phyloP scores from a whole-genome alignment of 2,113 vertebrate species.

The Ptilorrhoa leucosticta region DNA sequence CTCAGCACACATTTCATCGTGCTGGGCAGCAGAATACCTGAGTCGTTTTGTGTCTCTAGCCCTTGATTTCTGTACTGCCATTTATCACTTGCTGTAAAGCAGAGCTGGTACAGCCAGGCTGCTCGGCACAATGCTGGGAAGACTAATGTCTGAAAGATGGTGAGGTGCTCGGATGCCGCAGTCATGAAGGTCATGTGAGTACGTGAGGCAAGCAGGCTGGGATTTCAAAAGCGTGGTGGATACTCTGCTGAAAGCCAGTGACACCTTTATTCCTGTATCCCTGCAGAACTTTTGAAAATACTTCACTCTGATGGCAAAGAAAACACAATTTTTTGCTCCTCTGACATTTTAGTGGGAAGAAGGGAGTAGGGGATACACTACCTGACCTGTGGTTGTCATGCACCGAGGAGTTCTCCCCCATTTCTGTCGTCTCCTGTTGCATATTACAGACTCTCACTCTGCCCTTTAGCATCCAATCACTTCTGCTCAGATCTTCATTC shows the following conservation, averaged over 20 bases:
- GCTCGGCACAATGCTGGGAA: neutral
- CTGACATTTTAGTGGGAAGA: neutral
- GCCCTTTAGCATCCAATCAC: neutral
- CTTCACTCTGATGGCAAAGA: neutral
- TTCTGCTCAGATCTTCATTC: neutral
- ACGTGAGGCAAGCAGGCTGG: fast-evolving
- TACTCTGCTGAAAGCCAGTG: neutral
- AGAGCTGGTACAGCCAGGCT: neutral
- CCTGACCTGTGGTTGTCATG: neutral
- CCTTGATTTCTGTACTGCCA: neutral
- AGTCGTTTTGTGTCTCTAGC: neutral
- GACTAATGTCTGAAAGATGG: neutral
- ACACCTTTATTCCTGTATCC: neutral
- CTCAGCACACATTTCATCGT: fast-evolving
- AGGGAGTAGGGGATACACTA: neutral
- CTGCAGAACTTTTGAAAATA: neutral
- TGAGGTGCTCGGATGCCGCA: neutral
- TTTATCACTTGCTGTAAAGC: neutral
- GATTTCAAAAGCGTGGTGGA: neutral
- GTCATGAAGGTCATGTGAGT: neutral
- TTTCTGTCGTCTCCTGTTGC: neutral
- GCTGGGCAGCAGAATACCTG: neutral
- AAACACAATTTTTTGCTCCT: neutral
- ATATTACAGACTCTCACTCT: neutral
- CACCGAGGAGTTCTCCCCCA: fast-evolving